Conservation (phyloP, 2,888 invertebrate genomes). For the Ypsolopha sequella region DNA sequence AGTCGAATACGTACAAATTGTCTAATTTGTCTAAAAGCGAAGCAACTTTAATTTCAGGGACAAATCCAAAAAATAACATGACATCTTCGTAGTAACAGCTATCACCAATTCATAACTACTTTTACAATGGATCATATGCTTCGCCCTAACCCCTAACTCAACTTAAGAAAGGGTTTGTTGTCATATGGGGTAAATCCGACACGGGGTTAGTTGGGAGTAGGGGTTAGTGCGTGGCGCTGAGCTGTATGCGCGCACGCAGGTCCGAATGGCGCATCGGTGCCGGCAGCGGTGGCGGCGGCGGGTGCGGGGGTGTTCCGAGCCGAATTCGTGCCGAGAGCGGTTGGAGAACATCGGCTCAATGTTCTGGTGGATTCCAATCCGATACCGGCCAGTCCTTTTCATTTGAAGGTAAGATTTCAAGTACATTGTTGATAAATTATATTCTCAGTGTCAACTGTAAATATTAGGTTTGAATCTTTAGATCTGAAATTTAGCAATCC, state of each 20-base stretch:
- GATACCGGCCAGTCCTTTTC: conserved; percentile 93
- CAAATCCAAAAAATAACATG: conserved; percentile 23
- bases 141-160: conserved; percentile 66
- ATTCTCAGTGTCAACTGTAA: too few relatives aligned
- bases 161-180: conserved; percentile 11
- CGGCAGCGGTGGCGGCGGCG: conserved; percentile 88
- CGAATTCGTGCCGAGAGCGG: conserved; percentile 91
- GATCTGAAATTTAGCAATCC: too few relatives aligned
- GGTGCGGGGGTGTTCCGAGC: conserved; percentile 87
- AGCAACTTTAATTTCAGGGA: neutral
- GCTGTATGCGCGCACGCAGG: conserved; percentile 66
- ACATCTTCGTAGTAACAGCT: conserved; percentile 29
- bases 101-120: conserved; percentile 11
- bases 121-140: conserved; percentile 56
- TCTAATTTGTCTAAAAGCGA: neutral
- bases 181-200: conserved; percentile 6
- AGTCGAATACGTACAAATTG: too few relatives aligned
- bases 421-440: too few relatives aligned
- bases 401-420: conserved; percentile 76
- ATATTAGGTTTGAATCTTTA: too few relatives aligned
- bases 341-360: conserved; percentile 92
- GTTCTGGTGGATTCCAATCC: conserved; percentile 86
- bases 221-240: conserved; percentile 57
- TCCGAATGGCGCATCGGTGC: conserved; percentile 92
- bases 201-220: conserved; percentile 11